phyloP scores from a whole-genome alignment of 1,140 invertebrate genomes.

The silkworm (Bombyx mori) region DNA sequence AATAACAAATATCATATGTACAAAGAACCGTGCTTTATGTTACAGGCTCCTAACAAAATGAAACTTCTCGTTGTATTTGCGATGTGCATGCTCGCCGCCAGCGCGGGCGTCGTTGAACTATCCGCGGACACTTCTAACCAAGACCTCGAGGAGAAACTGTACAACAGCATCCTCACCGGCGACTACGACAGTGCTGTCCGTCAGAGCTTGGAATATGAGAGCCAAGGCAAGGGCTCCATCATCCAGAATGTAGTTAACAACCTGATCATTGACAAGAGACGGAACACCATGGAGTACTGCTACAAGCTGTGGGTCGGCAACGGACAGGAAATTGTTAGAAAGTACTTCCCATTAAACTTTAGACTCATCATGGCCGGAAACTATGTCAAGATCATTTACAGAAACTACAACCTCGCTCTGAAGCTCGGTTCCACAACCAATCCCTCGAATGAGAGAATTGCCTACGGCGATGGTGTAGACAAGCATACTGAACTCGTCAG shows the following conservation, averaged over 20 bases:
- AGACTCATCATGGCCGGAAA: not conserved
- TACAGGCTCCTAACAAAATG: too few species aligned
- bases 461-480: not conserved
- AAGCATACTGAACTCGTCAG: not conserved
- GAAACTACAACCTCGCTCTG: not conserved
- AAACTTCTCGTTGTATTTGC: too few species aligned
- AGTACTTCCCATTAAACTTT: constrained; percentile 1
- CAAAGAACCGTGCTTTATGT: too few species aligned
- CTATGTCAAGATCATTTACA: not conserved
- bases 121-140: too few species aligned
- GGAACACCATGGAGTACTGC: not conserved
- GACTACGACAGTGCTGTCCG: too few species aligned
- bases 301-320: not conserved
- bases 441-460: not conserved
- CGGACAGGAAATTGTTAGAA: not conserved
- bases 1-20: too few species aligned
- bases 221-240: not conserved
- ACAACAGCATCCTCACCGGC: not conserved
- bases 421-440: not conserved
- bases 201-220: too few species aligned
- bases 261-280: not conserved
- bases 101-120: too few species aligned
- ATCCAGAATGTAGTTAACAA: not conserved
- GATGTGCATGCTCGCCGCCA: too few species aligned
- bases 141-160: not conserved